Conservation (phyloP, 1,140 invertebrate genomes). For the Dendroctonus valens region DNA sequence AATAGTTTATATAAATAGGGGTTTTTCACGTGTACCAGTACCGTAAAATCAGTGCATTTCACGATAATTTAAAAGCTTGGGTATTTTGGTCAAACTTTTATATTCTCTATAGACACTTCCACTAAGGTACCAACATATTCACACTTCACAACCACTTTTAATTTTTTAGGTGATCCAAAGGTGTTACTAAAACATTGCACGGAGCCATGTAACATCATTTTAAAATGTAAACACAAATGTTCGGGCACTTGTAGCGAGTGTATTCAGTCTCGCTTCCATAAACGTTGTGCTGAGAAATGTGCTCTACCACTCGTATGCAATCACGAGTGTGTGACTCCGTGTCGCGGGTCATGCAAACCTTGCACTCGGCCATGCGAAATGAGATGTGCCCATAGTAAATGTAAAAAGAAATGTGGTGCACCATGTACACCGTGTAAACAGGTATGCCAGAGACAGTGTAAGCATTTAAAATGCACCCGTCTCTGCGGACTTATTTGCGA, state of each 20-base stretch:
- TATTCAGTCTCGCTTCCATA: conserved; percentile 62
- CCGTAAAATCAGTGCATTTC: too few species aligned
- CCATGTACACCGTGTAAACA: conserved; percentile 56
- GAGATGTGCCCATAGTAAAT: conserved; percentile 59
- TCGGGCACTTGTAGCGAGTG: conserved; percentile 60
- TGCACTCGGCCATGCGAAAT: conserved; percentile 59
- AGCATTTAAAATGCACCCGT: conserved; percentile 52
- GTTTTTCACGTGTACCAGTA: too few species aligned
- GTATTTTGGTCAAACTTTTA: too few species aligned
- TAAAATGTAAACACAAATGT: conserved; percentile 62
- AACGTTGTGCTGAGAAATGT: conserved; percentile 60
- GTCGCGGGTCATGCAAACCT: conserved; percentile 61
- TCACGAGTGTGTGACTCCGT: conserved; percentile 64
- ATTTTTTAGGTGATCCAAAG: conserved; percentile 12
- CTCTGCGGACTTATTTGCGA: conserved; percentile 58
- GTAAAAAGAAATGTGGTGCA: conserved; percentile 58
- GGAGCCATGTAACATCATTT: conserved; percentile 50
- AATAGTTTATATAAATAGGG: too few species aligned
- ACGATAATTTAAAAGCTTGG: too few species aligned
- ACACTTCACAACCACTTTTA: too few species aligned
- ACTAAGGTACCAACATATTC: too few species aligned
- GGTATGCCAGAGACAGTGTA: conserved; percentile 52
- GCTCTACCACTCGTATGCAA: conserved; percentile 61
- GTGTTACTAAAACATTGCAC: conserved; percentile 49
- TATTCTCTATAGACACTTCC: too few species aligned